Conservation (phyloP, 2,113 vertebrate species). For the Lonchura striata region DNA sequence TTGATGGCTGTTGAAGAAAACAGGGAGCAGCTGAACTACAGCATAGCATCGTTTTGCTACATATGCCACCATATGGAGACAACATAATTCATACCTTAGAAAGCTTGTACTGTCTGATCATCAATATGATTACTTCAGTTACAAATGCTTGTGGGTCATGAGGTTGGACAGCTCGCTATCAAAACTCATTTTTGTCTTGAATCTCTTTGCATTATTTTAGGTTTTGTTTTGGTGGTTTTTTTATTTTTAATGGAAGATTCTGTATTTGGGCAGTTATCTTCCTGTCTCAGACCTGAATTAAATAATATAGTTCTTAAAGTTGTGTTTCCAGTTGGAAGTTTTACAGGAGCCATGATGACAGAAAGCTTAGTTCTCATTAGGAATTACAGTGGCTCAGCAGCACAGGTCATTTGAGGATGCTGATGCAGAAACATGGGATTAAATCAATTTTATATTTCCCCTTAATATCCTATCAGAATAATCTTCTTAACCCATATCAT, state of each 20-base stretch:
- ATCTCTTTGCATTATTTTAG: neutral
- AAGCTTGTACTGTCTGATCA: neutral
- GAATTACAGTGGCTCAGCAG: neutral
- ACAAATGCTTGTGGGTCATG: neutral
- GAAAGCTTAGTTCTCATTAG: neutral
- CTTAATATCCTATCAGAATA: constrained; percentile 60
- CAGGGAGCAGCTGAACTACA: neutral
- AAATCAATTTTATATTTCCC: constrained; percentile 53
- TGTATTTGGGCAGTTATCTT: neutral
- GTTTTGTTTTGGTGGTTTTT: neutral
- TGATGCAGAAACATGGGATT: constrained; percentile 24
- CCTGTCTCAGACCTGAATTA: neutral
- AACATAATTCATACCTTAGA: neutral
- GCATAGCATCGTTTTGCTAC: neutral
- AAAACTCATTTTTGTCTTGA: neutral
- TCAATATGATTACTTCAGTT: neutral
- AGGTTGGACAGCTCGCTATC: neutral
- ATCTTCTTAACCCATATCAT: constrained; percentile 57
- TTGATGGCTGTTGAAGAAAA: neutral
- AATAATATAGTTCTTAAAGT: neutral
- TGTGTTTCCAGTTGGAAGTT: neutral
- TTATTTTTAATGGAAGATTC: neutral
- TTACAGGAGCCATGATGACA: neutral
- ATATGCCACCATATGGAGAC: neutral
- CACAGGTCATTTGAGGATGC: constrained; percentile 53